Evolutionary conservation across 2,888 invertebrate species (phyloP).

Genomic region (Pyrgus malvae): DNA sequence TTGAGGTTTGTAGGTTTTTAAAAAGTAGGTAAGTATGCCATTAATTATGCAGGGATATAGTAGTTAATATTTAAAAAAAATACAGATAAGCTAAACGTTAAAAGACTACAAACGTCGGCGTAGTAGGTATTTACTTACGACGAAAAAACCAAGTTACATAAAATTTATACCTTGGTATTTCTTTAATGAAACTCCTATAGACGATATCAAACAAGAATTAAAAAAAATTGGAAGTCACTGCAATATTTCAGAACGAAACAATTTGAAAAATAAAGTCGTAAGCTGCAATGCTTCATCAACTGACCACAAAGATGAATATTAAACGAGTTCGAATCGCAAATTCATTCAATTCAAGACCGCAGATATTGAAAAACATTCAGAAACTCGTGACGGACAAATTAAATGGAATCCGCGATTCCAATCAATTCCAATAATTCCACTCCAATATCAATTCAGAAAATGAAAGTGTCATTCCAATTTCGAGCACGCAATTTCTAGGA

Average conservation of each 20-base stretch:
- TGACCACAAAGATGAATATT: conserved; percentile 25
- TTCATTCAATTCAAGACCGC: conserved; percentile 20
- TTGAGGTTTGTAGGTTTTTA: too few relatives aligned
- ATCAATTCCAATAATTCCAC: conserved; percentile 6
- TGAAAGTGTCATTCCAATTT: conserved; percentile 6
- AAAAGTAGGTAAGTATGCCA: too few relatives aligned
- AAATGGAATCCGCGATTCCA: conserved; percentile 6
- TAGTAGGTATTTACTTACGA: too few relatives aligned
- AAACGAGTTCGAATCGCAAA: conserved; percentile 19
- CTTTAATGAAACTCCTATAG: too few relatives aligned
- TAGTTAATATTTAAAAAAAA: too few relatives aligned
- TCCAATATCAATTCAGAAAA: conserved; percentile 5
- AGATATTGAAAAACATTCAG: conserved; percentile 22
- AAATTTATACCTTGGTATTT: too few relatives aligned
- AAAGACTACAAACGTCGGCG: too few relatives aligned
- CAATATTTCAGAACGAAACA: not conserved
- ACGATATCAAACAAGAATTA: too few relatives aligned
- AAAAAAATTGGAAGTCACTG: too few relatives aligned
- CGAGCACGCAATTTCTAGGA: conserved; percentile 2
- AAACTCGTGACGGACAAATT: conserved; percentile 16
- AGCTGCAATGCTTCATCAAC: conserved; percentile 14
- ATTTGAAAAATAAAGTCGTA: conserved; percentile 14
- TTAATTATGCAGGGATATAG: too few relatives aligned
- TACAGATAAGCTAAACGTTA: too few relatives aligned
- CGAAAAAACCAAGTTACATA: too few relatives aligned